These are phyloP conservation scores for Halocynthia aurantium DNA, from an alignment of 23 tunicate genomes.

Conservation along the genomic window DNA sequence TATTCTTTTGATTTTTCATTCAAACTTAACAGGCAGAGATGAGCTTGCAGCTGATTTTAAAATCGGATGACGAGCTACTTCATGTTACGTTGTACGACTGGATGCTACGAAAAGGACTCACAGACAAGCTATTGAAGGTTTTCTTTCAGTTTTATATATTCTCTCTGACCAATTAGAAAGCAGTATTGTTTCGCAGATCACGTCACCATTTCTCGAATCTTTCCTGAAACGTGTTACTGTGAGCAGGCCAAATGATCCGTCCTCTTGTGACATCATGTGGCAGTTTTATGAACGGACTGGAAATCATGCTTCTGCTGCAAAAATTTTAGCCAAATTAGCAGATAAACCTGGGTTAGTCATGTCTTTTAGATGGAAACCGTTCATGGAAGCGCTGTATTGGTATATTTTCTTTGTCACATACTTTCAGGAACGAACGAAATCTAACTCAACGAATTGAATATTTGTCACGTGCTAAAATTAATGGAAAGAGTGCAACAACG, in stretches of 20 bases:
- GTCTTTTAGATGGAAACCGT: background rate
- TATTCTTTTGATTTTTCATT: background rate
- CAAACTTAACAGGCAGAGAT: slow-evolving; percentile 50
- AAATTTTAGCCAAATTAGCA: slow-evolving; percentile 55
- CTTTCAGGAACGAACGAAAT: slow-evolving; percentile 50
- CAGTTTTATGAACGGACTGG: slow-evolving; percentile 78
- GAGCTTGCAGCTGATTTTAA: slow-evolving; percentile 47
- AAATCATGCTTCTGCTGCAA: slow-evolving; percentile 56
- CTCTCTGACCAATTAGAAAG: background rate
- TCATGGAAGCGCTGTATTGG: background rate
- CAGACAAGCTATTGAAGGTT: slow-evolving; percentile 4
- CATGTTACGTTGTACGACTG: slow-evolving; percentile 92
- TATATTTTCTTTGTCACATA: background rate
- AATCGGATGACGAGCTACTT: slow-evolving; percentile 72
- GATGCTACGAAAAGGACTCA: slow-evolving; percentile 64
- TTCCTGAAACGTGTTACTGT: slow-evolving; percentile 55
- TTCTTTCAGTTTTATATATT: background rate
- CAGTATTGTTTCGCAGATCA: slow-evolving; percentile 26
- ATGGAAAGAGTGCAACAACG: slow-evolving; percentile 65
- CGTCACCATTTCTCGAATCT: slow-evolving; percentile 73
- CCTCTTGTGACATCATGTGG: slow-evolving; percentile 81
- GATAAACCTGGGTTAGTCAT: slow-evolving; percentile 75
- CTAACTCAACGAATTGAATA: slow-evolving; percentile 66
- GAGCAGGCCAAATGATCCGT: slow-evolving; percentile 31
- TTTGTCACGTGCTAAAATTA: slow-evolving; percentile 86